These are phyloP conservation scores for Drosophila phalerata DNA, from an alignment of 2,888 invertebrate genomes.

Conservation along the genomic window DNA sequence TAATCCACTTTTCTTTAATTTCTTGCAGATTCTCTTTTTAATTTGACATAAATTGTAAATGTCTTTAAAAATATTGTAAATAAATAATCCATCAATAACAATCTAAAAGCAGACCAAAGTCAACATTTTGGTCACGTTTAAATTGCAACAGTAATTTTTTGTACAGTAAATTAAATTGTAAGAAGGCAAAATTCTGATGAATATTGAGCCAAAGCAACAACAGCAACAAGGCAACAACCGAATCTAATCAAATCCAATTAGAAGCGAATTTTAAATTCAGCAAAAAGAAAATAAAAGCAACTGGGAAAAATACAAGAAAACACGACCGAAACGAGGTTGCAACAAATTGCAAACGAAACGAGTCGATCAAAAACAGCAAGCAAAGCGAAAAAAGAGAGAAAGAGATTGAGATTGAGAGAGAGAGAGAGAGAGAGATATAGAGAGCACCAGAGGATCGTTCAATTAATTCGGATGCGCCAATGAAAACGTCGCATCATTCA, in stretches of 20 bases:
- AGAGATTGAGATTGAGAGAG: conserved; percentile 6
- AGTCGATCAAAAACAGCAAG: conserved; percentile 21
- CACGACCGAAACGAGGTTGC: conserved; percentile 33
- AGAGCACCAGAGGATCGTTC: conserved; percentile 64
- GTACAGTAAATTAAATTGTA: conserved; percentile 56
- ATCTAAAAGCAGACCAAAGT: conserved; percentile 20
- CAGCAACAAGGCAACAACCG: conserved; percentile 30
- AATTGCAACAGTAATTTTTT: conserved; percentile 38
- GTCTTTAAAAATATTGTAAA: conserved; percentile 53
- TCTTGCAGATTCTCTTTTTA: conserved; percentile 75
- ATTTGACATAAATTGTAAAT: conserved; percentile 62
- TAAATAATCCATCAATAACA: conserved; percentile 28
- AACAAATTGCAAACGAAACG: conserved; percentile 37
- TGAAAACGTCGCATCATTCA: conserved; percentile 83
- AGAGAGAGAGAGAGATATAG: conserved; percentile 26
- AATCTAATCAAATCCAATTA: conserved; percentile 58
- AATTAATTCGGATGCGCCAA: conserved; percentile 77
- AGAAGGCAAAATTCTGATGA: conserved; percentile 29
- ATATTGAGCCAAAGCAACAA: conserved; percentile 29
- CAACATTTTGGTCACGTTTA: conserved; percentile 45
- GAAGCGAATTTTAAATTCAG: conserved; percentile 44
- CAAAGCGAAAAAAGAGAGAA: conserved; percentile 13
- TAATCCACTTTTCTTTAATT: conserved; percentile 39
- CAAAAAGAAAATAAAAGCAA: conserved; percentile 18
- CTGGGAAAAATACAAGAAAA: conserved; percentile 14